Evolutionary conservation across 2,888 invertebrate genomes (phyloP).

Genomic region (Microplitis deprimator): DNA sequence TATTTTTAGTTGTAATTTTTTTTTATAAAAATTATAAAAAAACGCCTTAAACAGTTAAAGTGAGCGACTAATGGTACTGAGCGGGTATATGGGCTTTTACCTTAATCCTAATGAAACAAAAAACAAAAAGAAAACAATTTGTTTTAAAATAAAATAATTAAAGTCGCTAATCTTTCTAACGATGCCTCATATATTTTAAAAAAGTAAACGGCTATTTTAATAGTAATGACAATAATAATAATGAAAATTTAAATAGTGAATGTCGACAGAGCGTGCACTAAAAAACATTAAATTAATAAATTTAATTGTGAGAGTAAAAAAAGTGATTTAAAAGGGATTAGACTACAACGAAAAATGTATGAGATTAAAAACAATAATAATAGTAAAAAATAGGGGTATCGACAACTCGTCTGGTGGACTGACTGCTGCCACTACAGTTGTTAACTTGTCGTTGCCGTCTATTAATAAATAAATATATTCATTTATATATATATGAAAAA

Average conservation of each 20-base stretch:
- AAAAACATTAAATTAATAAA: slow-evolving; percentile 20
- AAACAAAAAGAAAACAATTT: no score
- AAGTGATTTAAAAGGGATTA: slow-evolving; percentile 5
- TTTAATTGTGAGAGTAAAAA: slow-evolving; percentile 7
- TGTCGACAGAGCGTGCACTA: slow-evolving; percentile 30
- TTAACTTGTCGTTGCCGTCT: slow-evolving; percentile 42
- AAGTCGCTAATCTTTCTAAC: neutral
- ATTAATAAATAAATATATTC: slow-evolving; percentile 14
- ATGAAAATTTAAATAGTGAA: neutral
- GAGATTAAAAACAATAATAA: slow-evolving; percentile 39
- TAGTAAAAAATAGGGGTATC: slow-evolving; percentile 54
- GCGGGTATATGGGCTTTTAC: no score
- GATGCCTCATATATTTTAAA: neutral
- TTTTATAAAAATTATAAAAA: no score
- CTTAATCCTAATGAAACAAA: neutral
- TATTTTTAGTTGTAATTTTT: no score
- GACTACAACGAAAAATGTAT: slow-evolving; percentile 6
- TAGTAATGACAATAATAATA: neutral
- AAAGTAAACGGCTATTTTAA: neutral
- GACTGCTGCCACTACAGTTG: slow-evolving; percentile 68
- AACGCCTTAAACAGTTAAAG: no score
- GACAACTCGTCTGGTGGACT: slow-evolving; percentile 71
- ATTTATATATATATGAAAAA: slow-evolving; percentile 8
- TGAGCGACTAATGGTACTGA: no score
- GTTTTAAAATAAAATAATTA: neutral